Evolutionary conservation across 2,797 vertebrate species (phyloP).

Genomic region (Tangara arthus): DNA sequence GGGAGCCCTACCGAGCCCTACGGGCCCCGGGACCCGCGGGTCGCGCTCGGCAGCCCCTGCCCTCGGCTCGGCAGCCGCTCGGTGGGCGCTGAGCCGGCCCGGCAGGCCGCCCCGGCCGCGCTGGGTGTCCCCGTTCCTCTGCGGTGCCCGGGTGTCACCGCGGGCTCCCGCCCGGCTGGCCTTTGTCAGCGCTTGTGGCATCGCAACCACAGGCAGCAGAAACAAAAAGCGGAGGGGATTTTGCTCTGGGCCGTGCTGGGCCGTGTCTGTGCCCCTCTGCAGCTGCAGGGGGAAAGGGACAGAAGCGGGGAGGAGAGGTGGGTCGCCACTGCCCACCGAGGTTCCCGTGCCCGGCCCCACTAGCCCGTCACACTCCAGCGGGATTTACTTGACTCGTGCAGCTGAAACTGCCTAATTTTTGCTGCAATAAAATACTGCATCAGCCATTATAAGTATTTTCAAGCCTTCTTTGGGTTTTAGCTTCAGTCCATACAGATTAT

Average conservation of each 20-base stretch:
- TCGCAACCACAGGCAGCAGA: not conserved
- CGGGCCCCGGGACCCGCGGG: accelerated
- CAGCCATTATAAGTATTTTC: not conserved
- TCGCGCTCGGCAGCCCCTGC: not conserved
- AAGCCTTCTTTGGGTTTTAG: not conserved
- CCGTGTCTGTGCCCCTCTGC: not conserved
- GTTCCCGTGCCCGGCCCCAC: too few relatives aligned
- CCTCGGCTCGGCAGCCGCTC: not conserved
- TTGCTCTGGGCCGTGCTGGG: accelerated
- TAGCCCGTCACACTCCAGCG: accelerated
- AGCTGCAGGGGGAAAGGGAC: too few relatives aligned
- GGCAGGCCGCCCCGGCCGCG: too few relatives aligned
- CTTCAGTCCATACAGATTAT: not conserved
- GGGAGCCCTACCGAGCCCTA: not conserved
- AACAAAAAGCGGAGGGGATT: accelerated
- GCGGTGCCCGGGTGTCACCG: not conserved
- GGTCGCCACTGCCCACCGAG: accelerated
- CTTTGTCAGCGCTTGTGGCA: not conserved
- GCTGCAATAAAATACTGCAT: accelerated
- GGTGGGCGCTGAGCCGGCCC: not conserved
- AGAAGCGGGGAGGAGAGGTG: not conserved
- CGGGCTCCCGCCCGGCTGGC: not conserved
- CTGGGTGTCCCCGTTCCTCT: accelerated
- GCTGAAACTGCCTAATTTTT: not conserved
- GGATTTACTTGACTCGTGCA: accelerated